Evolutionary conservation across 2,888 invertebrate species (phyloP), one percentile per base, ranked within the genome.

Genomic region (Erebia palarica): DNA sequence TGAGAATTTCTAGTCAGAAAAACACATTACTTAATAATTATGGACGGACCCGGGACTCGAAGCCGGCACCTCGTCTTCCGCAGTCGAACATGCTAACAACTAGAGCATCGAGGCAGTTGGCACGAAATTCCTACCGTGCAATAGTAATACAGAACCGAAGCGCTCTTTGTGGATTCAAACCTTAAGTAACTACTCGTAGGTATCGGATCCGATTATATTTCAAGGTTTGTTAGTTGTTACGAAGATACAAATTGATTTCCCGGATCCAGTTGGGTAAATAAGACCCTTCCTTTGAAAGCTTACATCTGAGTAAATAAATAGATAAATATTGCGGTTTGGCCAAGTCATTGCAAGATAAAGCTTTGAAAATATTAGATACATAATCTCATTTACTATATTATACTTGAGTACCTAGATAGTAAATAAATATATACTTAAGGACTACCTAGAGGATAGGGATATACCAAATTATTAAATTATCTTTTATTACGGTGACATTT

Each of bases 211-310:
- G 47, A 63, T 63, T 63, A 63, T 21, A 47, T 49, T 63, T 49
- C 21, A 47, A 49, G 63, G 21, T 63, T 63, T 47, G 16, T 51
- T 51, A 51, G 13, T 49, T 49, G 14, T 53, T 53, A 61, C 44
- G 16, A 8, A 49, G 14, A 21, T 63, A 47, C 63, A 49, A 49
- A 63, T 63, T 63, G 63, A 63, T 63, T 63, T 63, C 47, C 14
- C 21, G 49, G 13, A 63, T 49, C 27, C 63, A 49, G 21, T 63
- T 27, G 49, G 21, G 63, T 63, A 63, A 63, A 63, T 63, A 63
- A 63, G 47, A 44, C 47, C 21, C 21, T 49, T 13, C 21, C 63
- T 49, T 49, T 49, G 60, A 63, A 47, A 63, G 13, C 61, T 18
- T 21, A 13, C 47, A 49, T 49, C 49, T 49, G 47, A 49, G 49